Percentiles rank a stretch among this genome's conserved stretches.
These are phyloP conservation scores for Poeciliopsis turrubarensis DNA, from an alignment of 2,113 vertebrate species.

Conservation along the genomic window DNA sequence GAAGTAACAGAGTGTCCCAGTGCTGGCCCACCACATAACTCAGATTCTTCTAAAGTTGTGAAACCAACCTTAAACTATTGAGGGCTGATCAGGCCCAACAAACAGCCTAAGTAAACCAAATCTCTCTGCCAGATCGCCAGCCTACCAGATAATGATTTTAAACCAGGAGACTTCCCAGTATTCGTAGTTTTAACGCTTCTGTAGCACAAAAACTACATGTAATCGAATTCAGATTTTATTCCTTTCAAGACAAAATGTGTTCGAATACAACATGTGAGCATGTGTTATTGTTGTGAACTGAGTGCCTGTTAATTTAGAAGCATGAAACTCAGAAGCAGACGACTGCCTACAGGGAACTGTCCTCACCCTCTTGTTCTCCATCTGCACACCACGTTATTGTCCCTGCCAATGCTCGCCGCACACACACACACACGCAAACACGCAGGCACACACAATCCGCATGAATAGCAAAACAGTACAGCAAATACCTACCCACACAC, in stretches of 20 bases:
- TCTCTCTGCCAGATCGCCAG: conserved; percentile 41
- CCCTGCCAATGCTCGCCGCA: conserved; percentile 49
- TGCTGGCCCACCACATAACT: conserved; percentile 43
- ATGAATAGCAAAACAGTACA: conserved; percentile 21
- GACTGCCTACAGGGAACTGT: conserved; percentile 74
- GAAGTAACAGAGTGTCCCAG: conserved; percentile 36
- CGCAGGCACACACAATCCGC: not conserved
- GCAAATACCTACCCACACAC: conserved; percentile 3
- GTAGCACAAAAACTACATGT: not conserved
- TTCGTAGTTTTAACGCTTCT: not conserved
- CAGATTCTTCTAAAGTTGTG: conserved; percentile 60
- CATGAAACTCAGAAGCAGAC: conserved; percentile 50
- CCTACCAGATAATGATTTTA: conserved; percentile 4
- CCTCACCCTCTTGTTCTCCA: conserved; percentile 72
- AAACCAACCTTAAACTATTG: conserved; percentile 38
- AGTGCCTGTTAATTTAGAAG: conserved; percentile 30
- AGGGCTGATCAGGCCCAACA: conserved; percentile 54
- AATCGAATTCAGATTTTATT: conserved; percentile 8
- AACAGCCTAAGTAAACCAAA: conserved; percentile 52
- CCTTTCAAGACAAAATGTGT: conserved; percentile 24
- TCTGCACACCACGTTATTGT: conserved; percentile 70
- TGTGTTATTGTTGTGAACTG: conserved; percentile 40
- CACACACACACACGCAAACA: conserved; percentile 17
- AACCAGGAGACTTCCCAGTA: not conserved
- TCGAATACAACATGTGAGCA: conserved; percentile 11